Evolutionary conservation across 2,113 vertebrate species (phyloP).

Genomic region (Oreochromis niloticus): DNA sequence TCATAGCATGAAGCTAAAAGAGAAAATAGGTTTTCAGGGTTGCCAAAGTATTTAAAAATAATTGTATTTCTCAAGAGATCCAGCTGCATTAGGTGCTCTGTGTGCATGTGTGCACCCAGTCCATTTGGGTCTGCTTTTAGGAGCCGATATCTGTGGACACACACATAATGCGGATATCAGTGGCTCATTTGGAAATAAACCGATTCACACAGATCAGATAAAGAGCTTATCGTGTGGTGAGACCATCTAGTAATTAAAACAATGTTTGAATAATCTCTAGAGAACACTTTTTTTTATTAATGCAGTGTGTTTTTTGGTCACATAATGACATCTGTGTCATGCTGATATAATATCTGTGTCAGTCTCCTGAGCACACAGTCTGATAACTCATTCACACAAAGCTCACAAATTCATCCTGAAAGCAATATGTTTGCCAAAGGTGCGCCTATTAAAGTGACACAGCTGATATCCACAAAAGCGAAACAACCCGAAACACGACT

Average conservation of each 20-base stretch:
- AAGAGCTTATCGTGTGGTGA: conserved; percentile 48
- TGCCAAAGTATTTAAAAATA: neutral
- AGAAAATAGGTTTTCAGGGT: neutral
- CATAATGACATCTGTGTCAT: neutral
- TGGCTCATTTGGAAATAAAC: conserved; percentile 38
- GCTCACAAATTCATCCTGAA: neutral
- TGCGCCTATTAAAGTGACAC: neutral
- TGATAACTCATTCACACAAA: neutral
- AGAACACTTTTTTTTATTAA: conserved; percentile 31
- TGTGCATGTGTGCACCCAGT: neutral
- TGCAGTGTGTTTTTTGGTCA: conserved; percentile 7
- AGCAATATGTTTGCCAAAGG: neutral
- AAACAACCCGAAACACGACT: neutral
- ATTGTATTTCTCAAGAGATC: neutral
- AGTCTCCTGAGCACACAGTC: neutral
- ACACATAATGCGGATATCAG: neutral
- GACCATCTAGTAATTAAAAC: conserved; percentile 62
- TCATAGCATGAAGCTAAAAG: neutral
- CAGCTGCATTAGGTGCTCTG: neutral
- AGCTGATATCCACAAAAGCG: neutral
- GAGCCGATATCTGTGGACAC: neutral
- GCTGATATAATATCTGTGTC: neutral
- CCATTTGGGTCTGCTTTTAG: neutral
- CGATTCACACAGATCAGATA: conserved; percentile 41
- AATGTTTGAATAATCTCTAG: conserved; percentile 43